Conservation (phyloP, 2,113 vertebrate species). For the Syngnathoides biaculeatus region DNA sequence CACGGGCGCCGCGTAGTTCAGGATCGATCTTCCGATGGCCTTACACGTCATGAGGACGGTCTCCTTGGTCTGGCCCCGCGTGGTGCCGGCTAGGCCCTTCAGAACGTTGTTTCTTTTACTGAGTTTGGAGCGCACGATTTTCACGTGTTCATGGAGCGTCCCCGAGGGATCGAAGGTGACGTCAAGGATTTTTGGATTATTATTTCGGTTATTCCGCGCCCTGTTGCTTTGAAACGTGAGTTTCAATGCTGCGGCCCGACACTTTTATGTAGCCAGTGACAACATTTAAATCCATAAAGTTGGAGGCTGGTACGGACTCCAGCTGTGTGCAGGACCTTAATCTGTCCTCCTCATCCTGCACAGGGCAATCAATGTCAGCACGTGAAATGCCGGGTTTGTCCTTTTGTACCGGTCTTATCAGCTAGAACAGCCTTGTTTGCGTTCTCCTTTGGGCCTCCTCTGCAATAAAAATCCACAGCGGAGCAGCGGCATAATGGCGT, state of each 20-base stretch:
- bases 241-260: background rate
- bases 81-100: too few species aligned
- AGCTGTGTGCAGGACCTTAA: background rate
- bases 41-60: too few species aligned
- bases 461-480: background rate
- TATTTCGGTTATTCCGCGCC: background rate
- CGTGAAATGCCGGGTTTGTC: background rate
- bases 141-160: too few species aligned
- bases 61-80: too few species aligned
- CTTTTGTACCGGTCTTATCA: slow-evolving; percentile 9
- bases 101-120: too few species aligned
- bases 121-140: too few species aligned
- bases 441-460: background rate
- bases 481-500: background rate
- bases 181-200: too few species aligned
- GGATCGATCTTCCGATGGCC: too few species aligned
- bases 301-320: background rate
- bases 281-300: background rate
- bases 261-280: background rate
- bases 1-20: too few species aligned
- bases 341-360: background rate
- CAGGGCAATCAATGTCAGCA: background rate
- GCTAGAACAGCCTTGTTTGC: background rate
- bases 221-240: background rate
- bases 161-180: too few species aligned